Evolutionary conservation across 2,888 invertebrate genomes (phyloP).

Genomic region (Hypomecis atomaria): DNA sequence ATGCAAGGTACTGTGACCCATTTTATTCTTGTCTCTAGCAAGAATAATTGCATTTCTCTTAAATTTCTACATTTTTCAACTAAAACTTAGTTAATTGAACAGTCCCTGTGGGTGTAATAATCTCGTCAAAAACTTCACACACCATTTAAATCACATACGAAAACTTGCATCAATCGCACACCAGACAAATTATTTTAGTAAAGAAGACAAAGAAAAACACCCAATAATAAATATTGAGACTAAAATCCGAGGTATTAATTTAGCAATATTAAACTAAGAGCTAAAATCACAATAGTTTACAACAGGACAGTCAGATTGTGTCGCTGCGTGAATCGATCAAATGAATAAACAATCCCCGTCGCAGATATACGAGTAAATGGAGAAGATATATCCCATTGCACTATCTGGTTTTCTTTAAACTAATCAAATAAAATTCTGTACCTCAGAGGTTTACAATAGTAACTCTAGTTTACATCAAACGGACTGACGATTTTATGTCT

Average conservation of each 20-base stretch:
- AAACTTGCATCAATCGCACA: constrained; percentile 15
- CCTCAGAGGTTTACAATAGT: too few relatives aligned
- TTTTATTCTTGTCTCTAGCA: constrained; percentile 37
- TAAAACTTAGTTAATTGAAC: not conserved
- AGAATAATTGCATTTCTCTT: constrained; percentile 34
- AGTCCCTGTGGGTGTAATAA: constrained; percentile 7
- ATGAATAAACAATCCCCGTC: constrained; percentile 53
- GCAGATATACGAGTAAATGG: constrained; percentile 32
- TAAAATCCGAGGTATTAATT: constrained; percentile 32
- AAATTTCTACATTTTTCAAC: constrained; percentile 5
- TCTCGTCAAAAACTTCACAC: constrained; percentile 2
- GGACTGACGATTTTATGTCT: too few relatives aligned
- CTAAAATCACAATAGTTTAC: constrained; percentile 48
- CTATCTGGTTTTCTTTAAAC: not conserved
- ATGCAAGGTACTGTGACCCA: constrained; percentile 33
- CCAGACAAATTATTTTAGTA: constrained; percentile 34
- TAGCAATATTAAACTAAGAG: constrained; percentile 40
- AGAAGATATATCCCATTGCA: constrained; percentile 31
- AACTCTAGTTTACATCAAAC: too few relatives aligned
- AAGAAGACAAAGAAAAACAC: constrained; percentile 28
- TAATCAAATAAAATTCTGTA: not conserved
- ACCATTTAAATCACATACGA: constrained; percentile 1
- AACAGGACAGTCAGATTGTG: constrained; percentile 48
- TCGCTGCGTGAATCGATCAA: constrained; percentile 46
- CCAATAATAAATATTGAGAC: constrained; percentile 37